phyloP scores from a whole-genome alignment of 2,797 vertebrate genomes.

The Hoplostethus atlanticus region DNA sequence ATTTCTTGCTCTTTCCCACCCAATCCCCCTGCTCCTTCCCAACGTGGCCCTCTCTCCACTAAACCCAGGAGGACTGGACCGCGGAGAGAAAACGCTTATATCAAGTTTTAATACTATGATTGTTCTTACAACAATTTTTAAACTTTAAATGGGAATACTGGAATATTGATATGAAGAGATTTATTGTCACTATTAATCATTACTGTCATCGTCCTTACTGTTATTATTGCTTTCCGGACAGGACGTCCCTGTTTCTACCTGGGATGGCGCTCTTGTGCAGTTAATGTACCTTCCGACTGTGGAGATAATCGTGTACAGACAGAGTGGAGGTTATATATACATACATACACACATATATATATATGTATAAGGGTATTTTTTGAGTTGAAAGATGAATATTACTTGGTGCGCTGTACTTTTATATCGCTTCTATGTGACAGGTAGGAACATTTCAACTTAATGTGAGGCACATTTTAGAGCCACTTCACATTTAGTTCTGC shows the following conservation, averaged over 20 bases:
- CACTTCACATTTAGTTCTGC: constrained; percentile 13
- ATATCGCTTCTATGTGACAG: constrained; percentile 45
- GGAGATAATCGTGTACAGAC: constrained; percentile 29
- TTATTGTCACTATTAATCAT: constrained; percentile 80
- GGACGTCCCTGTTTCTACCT: constrained; percentile 38
- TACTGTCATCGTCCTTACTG: constrained; percentile 86
- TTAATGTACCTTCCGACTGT: constrained; percentile 28
- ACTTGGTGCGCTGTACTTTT: constrained; percentile 49
- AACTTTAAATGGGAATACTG: constrained; percentile 82
- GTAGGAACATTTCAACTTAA: constrained; percentile 50
- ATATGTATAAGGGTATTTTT: constrained; percentile 61
- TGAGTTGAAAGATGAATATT: constrained; percentile 57
- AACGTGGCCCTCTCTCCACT: constrained; percentile 61
- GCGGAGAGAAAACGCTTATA: constrained; percentile 74
- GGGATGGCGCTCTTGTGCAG: constrained; percentile 30
- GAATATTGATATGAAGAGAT: constrained; percentile 81
- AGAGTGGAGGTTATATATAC: constrained; percentile 30
- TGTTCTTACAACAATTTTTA: constrained; percentile 87
- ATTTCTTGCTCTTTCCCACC: constrained; percentile 79
- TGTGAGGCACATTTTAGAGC: constrained; percentile 66
- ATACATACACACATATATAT: constrained; percentile 7
- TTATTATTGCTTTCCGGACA: constrained; percentile 64
- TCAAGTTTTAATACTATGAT: constrained; percentile 87
- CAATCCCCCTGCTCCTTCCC: constrained; percentile 64
- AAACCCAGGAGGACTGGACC: constrained; percentile 58